A percentile compares a stretch with the other conserved stretches of the same genome.
phyloP scores from a whole-genome alignment of 2,113 vertebrate genomes.

The Passerina amoena region DNA sequence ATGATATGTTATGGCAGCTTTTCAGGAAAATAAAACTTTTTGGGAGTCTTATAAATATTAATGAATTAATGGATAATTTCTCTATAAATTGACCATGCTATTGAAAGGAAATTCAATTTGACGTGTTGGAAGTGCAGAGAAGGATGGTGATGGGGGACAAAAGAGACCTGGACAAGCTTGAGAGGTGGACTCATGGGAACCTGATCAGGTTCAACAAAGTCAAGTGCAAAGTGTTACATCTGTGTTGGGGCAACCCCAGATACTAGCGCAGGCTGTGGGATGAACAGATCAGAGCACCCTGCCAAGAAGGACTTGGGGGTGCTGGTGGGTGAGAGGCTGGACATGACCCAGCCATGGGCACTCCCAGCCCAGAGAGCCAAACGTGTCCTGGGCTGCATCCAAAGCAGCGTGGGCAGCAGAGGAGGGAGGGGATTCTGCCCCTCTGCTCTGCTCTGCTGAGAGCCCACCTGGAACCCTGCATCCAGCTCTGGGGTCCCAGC shows the following conservation, averaged over 20 bases:
- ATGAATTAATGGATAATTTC: background rate
- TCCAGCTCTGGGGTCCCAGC: background rate
- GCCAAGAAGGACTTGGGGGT: fast-evolving
- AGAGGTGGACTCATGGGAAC: background rate
- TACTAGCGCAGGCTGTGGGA: background rate
- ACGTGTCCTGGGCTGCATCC: background rate
- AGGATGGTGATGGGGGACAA: background rate
- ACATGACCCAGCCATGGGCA: fast-evolving
- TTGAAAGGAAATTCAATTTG: background rate
- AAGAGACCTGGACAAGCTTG: background rate
- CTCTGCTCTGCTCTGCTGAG: background rate
- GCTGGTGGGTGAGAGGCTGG: fast-evolving
- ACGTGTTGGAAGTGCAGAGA: background rate
- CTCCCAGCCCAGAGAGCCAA: fast-evolving
- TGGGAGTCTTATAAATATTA: background rate
- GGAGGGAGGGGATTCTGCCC: background rate
- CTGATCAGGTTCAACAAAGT: background rate
- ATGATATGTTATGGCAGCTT: background rate
- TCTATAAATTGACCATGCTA: background rate
- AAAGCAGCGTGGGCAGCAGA: background rate
- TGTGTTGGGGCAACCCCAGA: background rate
- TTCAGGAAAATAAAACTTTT: background rate
- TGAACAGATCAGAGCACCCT: background rate
- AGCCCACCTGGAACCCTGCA: background rate
- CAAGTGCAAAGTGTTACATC: background rate